Base-by-base conservation (phyloP, 1,140 invertebrate genomes). In the Hypothenemus hampei region DNA sequence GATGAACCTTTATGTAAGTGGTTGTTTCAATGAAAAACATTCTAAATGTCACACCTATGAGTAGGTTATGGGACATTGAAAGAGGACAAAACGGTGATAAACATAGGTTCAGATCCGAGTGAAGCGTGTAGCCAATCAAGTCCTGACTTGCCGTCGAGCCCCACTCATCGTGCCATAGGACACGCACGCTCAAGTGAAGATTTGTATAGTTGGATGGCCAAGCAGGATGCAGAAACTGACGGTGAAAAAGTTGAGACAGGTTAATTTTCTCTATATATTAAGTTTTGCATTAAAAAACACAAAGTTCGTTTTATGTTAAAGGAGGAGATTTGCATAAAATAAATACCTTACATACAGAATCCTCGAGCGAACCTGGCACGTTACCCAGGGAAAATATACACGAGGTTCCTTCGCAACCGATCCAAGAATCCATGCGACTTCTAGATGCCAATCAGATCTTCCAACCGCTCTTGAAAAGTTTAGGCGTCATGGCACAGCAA, bases 151-250 rank as follows among this genome's bases (percentile, higher is more conserved):
- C 67, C 69, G 10, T 75, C 75, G 0, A 64, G 75, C 40, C 70
- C 69, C 70, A 59, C 66, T 68, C 59, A 74, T 73, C 20, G 73
- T 68, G 63, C 55, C 64, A 72, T 52, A 67, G 75, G 60, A 66
- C 72, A 61, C 58, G 72, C 69, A 16, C 73, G 72, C 50, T 72
- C 79, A 4, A 80, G 82, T n/a, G 89, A 94, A 69, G 89, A 92
- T 75, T 73, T 97, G 24, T 96, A 96, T 67, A 89, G 86, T 56
- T 96, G 93, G 93, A 95, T 96, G 92, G 88, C 89, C 0, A 89
- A 91, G 65, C 92, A 95, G 62, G 89, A 94, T 68, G 82, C 59
- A 8, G 57, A 58, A 16, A 59, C 45, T 11, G 52, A 60, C 7
- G 43, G n/a, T n/a, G n/a, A n/a, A n/a, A n/a, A 18, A 44, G 45